phyloP scores from a whole-genome alignment of 2,113 vertebrate species.

The Mus spicilegus region DNA sequence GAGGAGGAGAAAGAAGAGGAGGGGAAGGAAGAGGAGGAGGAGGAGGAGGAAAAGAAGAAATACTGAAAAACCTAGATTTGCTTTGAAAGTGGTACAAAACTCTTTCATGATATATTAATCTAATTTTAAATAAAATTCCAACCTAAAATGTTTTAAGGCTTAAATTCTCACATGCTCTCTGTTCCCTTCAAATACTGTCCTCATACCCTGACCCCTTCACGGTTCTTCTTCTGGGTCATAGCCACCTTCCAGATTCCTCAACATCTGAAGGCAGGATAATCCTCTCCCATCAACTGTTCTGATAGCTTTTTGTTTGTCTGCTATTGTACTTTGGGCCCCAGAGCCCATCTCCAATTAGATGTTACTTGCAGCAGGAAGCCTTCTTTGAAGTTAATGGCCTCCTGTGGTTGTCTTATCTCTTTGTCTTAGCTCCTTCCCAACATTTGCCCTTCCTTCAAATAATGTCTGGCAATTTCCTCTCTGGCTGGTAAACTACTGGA shows the following conservation, averaged over 20 bases:
- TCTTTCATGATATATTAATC: neutral
- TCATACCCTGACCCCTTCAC: neutral
- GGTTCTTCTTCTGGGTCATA: neutral
- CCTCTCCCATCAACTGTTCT: neutral
- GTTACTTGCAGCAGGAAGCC: constrained; percentile 23
- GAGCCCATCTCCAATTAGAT: neutral
- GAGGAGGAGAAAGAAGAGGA: neutral
- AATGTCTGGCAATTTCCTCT: neutral
- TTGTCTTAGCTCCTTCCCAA: neutral
- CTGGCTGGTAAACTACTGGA: neutral
- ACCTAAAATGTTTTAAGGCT: neutral
- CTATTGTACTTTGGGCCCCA: neutral
- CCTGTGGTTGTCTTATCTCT: constrained; percentile 3
- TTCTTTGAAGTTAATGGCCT: constrained; percentile 37
- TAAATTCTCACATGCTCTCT: neutral
- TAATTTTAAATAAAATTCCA: constrained; percentile 18
- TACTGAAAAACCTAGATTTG: neutral
- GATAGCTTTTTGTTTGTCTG: neutral
- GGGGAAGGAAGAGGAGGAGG: neutral
- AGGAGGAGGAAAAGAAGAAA: neutral
- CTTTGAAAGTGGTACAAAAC: constrained; percentile 5
- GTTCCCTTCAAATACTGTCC: neutral
- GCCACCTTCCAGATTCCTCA: neutral
- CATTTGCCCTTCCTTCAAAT: neutral
- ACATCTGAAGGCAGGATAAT: neutral